A percentile compares a stretch with the other conserved stretches of the same genome.
Conservation (phyloP, 2,888 invertebrate genomes). For the Acanthopleura granulata region DNA sequence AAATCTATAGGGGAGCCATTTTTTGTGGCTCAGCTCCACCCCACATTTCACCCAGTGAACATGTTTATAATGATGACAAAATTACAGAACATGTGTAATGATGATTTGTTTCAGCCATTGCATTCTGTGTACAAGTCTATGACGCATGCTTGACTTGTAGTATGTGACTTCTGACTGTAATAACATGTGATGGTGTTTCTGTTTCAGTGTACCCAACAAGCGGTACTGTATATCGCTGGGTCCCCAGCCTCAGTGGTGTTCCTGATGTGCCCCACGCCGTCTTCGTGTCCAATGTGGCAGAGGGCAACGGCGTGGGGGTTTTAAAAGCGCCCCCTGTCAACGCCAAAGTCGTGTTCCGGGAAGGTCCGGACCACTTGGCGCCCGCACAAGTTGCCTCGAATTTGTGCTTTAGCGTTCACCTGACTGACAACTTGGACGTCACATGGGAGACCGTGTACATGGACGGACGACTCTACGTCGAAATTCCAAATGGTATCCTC, state of each 20-base stretch:
- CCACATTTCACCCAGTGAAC: too few relatives aligned
- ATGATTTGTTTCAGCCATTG: too few relatives aligned
- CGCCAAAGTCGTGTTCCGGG: conserved; percentile 51
- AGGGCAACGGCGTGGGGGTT: conserved; percentile 82
- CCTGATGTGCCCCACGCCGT: conserved; percentile 98
- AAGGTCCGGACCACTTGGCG: conserved; percentile 31
- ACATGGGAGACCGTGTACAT: conserved; percentile 87
- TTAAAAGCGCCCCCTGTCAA: conserved; percentile 78
- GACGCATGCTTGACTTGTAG: too few relatives aligned
- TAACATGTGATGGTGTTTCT: conserved; percentile 1
- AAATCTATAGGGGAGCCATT: too few relatives aligned
- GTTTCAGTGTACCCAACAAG: conserved; percentile 47
- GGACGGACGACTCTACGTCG: conserved; percentile 86
- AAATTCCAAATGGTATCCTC: conserved; percentile 86
- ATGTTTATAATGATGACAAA: too few relatives aligned
- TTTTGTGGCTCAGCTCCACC: too few relatives aligned
- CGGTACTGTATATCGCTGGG: conserved; percentile 86
- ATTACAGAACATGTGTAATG: too few relatives aligned
- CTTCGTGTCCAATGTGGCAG: conserved; percentile 76
- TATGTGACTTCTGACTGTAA: too few relatives aligned
- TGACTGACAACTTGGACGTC: conserved; percentile 83
- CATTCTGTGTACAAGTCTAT: too few relatives aligned
- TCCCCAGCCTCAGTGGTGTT: conserved; percentile 99
- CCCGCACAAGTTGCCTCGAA: conserved; percentile 52
- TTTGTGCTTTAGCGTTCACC: conserved; percentile 76